Evolutionary conservation across 2,888 invertebrate genomes (phyloP).

Genomic region (Therioaphis trifolii): DNA sequence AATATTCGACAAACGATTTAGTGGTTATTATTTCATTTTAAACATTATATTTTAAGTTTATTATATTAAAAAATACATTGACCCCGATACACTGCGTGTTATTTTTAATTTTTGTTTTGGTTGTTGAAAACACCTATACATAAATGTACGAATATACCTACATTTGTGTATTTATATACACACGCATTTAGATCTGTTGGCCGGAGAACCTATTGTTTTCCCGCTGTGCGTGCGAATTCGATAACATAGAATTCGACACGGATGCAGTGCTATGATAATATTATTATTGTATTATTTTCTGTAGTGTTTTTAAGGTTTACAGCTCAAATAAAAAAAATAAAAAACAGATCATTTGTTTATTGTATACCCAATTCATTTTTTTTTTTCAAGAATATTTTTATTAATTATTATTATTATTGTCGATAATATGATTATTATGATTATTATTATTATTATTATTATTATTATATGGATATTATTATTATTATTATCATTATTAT

Average conservation of each 20-base stretch:
- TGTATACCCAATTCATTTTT: constrained; percentile 15
- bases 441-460: constrained; percentile 34
- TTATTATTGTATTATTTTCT: constrained; percentile 39
- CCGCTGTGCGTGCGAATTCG: constrained; percentile 17
- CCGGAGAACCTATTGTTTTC: constrained; percentile 17
- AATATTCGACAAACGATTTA: constrained; percentile 8
- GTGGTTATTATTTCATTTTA: constrained; percentile 36
- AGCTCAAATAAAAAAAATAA: constrained; percentile 48
- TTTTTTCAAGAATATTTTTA: constrained; percentile 20
- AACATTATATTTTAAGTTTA: constrained; percentile 37
- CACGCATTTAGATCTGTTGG: constrained; percentile 7
- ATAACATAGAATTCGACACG: constrained; percentile 36
- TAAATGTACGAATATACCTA: not conserved
- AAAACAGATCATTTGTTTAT: not conserved
- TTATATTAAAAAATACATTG: not conserved
- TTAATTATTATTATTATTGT: not conserved
- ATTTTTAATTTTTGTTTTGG: constrained; percentile 14
- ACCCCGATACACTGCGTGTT: not conserved
- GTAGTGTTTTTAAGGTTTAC: constrained; percentile 45
- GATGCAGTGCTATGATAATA: constrained; percentile 33
- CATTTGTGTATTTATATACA: not conserved
- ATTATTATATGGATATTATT: constrained; percentile 28
- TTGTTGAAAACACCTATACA: constrained; percentile 19
- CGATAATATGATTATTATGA: constrained; percentile 28
- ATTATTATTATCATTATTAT: constrained; percentile 26